Evolutionary conservation across 2,888 invertebrate genomes (phyloP).

Genomic region (Anaspis maculata): DNA sequence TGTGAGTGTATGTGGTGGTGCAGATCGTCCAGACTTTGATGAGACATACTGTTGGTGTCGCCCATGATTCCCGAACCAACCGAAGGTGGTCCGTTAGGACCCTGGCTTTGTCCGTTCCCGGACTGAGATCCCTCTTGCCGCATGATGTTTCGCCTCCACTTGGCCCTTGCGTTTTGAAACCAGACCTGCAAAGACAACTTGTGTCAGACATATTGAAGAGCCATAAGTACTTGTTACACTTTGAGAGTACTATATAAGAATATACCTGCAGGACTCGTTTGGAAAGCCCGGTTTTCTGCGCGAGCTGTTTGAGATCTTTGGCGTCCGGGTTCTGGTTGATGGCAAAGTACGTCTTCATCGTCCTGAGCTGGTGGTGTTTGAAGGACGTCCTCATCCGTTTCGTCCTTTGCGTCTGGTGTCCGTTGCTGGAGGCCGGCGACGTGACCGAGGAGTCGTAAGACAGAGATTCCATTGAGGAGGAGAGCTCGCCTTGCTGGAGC

Average conservation of each 20-base stretch:
- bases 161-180: conserved; percentile 99
- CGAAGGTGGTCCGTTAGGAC: conserved; percentile 31
- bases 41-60: conserved; percentile 45
- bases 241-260: conserved; percentile 1
- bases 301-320: conserved; percentile 95
- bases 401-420: conserved; percentile 56
- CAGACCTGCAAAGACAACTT: conserved; percentile 79
- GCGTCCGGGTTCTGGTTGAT: conserved; percentile 99
- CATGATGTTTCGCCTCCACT: conserved; percentile 93
- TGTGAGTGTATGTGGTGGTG: conserved; percentile 49
- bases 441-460: conserved; percentile 67
- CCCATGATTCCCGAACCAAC: conserved; percentile 40
- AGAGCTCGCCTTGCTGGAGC: conserved; percentile 63
- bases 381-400: conserved; percentile 99
- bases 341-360: conserved; percentile 98
- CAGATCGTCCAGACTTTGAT: conserved; percentile 46
- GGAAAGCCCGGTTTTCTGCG: conserved; percentile 96
- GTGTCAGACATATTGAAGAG: not conserved
- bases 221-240: not conserved
- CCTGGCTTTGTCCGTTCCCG: conserved; percentile 27
- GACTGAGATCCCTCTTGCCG: conserved; percentile 60
- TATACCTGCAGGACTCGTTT: conserved; percentile 95
- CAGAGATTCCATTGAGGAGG: conserved; percentile 69
- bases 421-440: conserved; percentile 57
- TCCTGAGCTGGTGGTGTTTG: conserved; percentile 96